phyloP scores from a whole-genome alignment of 2,888 invertebrate genomes.

The Nomada ruficornis region DNA sequence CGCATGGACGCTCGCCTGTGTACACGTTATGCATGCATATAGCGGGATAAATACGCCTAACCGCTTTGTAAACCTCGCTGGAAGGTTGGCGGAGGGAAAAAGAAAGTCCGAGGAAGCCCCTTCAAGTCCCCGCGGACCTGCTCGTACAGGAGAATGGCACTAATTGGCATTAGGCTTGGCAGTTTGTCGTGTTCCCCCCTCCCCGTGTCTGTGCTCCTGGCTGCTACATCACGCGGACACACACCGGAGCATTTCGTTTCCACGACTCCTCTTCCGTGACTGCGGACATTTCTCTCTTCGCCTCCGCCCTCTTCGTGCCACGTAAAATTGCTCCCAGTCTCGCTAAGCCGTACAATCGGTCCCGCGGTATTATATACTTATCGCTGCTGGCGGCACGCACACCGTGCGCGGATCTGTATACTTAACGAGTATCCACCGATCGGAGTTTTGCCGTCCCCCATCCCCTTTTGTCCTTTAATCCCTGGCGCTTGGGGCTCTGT shows the following conservation, averaged over 20 bases:
- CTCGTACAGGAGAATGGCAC: constrained; percentile 81
- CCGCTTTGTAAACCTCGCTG: constrained; percentile 62
- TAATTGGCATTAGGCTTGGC: constrained; percentile 84
- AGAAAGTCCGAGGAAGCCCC: constrained; percentile 67
- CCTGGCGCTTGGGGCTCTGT: constrained; percentile 46
- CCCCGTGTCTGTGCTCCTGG: constrained; percentile 25
- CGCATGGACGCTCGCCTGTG: not conserved
- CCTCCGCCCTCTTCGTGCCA: constrained; percentile 19
- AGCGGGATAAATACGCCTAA: constrained; percentile 67
- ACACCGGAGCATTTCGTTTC: constrained; percentile 55
- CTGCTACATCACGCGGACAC: constrained; percentile 41
- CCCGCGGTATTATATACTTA: constrained; percentile 57
- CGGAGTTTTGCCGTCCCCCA: constrained; percentile 11
- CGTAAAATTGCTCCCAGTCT: constrained; percentile 48
- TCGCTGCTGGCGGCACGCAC: constrained; percentile 56
- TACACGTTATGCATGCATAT: constrained; percentile 26
- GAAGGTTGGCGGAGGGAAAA: constrained; percentile 56
- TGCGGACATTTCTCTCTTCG: constrained; percentile 57
- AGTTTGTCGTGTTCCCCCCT: constrained; percentile 79
- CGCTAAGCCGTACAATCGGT: constrained; percentile 46
- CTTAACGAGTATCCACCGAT: constrained; percentile 61
- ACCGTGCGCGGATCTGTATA: constrained; percentile 35
- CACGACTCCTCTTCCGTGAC: constrained; percentile 65
- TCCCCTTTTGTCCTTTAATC: constrained; percentile 60
- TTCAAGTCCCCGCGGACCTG: constrained; percentile 65